phyloP scores from a whole-genome alignment of 2,888 invertebrate species.

The Chironomus tentans region DNA sequence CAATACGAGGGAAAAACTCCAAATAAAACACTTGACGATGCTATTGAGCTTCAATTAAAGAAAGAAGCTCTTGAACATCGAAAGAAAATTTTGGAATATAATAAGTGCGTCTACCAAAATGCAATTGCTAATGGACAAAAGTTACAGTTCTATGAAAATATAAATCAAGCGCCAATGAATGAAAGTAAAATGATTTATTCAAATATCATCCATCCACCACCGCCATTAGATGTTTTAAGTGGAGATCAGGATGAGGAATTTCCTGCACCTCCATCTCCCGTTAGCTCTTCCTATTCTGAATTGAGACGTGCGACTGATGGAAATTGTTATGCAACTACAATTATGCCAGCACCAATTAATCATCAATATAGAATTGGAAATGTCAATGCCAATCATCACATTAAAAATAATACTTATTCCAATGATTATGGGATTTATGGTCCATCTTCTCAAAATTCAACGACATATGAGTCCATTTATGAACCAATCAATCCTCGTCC shows the following conservation, averaged over 20 bases:
- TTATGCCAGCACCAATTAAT: constrained; percentile 37
- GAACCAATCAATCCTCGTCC: constrained; percentile 85
- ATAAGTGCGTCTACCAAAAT: constrained; percentile 4
- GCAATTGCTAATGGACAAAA: background rate
- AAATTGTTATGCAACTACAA: constrained; percentile 18
- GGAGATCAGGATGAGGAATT: constrained; percentile 50
- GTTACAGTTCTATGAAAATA: constrained; percentile 11
- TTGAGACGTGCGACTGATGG: constrained; percentile 64
- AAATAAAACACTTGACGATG: constrained; percentile 7
- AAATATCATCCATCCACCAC: constrained; percentile 32
- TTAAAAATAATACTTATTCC: constrained; percentile 33
- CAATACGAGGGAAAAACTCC: background rate
- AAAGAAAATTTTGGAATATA: constrained; percentile 20
- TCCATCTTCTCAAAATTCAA: constrained; percentile 59
- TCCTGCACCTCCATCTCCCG: constrained; percentile 78
- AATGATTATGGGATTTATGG: constrained; percentile 51
- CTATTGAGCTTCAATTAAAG: constrained; percentile 9
- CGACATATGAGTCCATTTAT: constrained; percentile 80
- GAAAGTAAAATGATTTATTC: constrained; percentile 39
- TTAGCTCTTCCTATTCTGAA: constrained; percentile 85
- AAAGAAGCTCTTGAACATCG: constrained; percentile 17
- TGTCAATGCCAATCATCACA: constrained; percentile 6
- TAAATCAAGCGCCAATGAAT: constrained; percentile 29
- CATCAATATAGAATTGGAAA: constrained; percentile 17
- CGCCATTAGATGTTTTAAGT: constrained; percentile 13